These are phyloP conservation scores for Lamprotornis superbus DNA, from an alignment of 2,113 vertebrate genomes.

Conservation along the genomic window DNA sequence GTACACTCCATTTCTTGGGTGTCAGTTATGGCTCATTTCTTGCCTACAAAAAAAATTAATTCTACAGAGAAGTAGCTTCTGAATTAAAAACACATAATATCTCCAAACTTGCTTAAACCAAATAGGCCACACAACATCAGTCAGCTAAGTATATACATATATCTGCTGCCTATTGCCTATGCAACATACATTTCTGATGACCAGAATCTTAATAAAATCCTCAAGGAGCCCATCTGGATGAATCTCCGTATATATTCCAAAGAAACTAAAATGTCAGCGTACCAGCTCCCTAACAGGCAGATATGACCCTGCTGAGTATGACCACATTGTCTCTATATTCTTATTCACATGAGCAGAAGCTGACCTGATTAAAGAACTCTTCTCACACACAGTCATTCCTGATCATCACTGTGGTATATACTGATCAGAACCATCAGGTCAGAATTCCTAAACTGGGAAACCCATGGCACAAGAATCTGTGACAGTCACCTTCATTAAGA, in stretches of 20 bases:
- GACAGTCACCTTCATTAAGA: neutral
- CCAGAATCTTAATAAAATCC: neutral
- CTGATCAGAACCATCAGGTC: neutral
- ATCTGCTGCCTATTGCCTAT: neutral
- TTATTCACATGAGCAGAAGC: neutral
- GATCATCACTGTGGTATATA: neutral
- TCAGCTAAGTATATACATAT: neutral
- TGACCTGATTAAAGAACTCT: neutral
- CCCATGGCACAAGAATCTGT: neutral
- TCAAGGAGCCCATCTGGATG: neutral
- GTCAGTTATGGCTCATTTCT: neutral
- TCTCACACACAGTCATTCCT: neutral
- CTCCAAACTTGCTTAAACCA: neutral
- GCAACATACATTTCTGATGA: neutral
- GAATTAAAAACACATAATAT: neutral
- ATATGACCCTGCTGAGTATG: neutral
- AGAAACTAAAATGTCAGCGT: neutral
- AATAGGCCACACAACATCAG: too few species aligned
- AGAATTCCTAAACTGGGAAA: neutral
- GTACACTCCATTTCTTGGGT: neutral
- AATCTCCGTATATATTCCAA: neutral
- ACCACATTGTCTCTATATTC: neutral
- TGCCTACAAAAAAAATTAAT: neutral
- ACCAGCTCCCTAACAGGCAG: neutral
- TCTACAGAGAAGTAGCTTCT: neutral